Conservation (phyloP, 2,888 invertebrate species). For the Microctonus aethiopoides region DNA sequence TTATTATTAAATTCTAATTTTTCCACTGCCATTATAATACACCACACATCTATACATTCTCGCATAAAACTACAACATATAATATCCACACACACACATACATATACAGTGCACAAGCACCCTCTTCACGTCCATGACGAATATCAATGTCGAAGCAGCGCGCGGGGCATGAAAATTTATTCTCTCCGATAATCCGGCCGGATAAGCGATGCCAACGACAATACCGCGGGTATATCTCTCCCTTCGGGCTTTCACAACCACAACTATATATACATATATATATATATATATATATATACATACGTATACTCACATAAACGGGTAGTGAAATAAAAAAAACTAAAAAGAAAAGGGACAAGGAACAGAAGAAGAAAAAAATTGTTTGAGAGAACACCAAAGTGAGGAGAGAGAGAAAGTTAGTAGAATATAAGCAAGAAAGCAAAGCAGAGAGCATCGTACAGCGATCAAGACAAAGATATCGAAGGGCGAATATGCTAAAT, state of each 20-base stretch:
- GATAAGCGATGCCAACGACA: slow-evolving; percentile 47
- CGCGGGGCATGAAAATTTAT: slow-evolving; percentile 47
- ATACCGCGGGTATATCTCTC: slow-evolving; percentile 34
- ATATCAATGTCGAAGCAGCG: slow-evolving; percentile 32
- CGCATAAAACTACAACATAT: not conserved
- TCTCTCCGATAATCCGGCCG: slow-evolving; percentile 45
- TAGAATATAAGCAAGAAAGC: slow-evolving; percentile 15
- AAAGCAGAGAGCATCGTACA: slow-evolving; percentile 34
- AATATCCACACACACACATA: not conserved
- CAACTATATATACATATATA: no score
- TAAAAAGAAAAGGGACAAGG: not conserved
- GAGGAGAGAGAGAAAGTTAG: no score
- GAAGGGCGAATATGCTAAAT: slow-evolving; percentile 63
- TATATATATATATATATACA: no score
- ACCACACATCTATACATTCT: not conserved
- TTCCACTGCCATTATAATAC: not conserved
- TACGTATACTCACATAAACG: not conserved
- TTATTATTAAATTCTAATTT: slow-evolving; percentile 17
- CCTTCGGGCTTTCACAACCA: slow-evolving; percentile 15
- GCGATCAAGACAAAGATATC: slow-evolving; percentile 49
- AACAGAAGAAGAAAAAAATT: slow-evolving; percentile 5
- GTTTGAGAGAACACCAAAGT: slow-evolving; percentile 15
- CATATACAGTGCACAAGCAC: not conserved
- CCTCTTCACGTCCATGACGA: slow-evolving; percentile 26
- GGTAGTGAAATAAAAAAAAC: not conserved